phyloP scores from a whole-genome alignment of 2,113 vertebrate genomes.

The Salminus brasiliensis region DNA sequence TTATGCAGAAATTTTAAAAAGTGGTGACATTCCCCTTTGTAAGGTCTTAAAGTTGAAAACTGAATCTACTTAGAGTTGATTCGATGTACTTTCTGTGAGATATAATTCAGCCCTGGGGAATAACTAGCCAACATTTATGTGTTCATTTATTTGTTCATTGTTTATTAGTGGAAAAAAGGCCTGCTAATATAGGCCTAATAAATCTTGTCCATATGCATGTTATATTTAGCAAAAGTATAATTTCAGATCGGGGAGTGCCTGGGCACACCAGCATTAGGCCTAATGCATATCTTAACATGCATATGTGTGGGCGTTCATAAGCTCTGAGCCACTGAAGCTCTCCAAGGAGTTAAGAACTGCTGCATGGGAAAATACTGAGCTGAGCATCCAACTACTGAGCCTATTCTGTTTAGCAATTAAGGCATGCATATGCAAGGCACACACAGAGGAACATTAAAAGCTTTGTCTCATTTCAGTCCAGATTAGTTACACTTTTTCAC shows the following conservation, averaged over 20 bases:
- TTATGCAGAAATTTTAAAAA: background rate
- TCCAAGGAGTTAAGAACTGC: background rate
- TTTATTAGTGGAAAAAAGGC: slow-evolving; percentile 10
- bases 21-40: background rate
- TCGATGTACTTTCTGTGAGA: slow-evolving; percentile 30
- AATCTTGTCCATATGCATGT: slow-evolving; percentile 20
- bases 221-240: slow-evolving; percentile 33
- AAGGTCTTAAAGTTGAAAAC: background rate
- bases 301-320: slow-evolving; percentile 4
- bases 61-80: slow-evolving; percentile 3
- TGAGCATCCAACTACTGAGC: background rate
- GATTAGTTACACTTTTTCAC: background rate
- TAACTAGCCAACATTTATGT: slow-evolving; percentile 5
- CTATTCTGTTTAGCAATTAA: slow-evolving; percentile 1
- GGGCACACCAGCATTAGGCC: background rate
- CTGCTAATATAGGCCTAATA: slow-evolving; percentile 33
- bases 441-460: background rate
- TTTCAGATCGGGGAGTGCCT: slow-evolving; percentile 25
- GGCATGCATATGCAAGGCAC: background rate
- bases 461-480: background rate
- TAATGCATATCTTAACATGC: slow-evolving; percentile 27
- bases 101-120: slow-evolving; percentile 24
- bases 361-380: background rate
- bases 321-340: slow-evolving; percentile 12
- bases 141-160: slow-evolving; percentile 25